Evolutionary conservation across 2,113 vertebrate species (phyloP).

Genomic region (Rhizomys pruinosus): DNA sequence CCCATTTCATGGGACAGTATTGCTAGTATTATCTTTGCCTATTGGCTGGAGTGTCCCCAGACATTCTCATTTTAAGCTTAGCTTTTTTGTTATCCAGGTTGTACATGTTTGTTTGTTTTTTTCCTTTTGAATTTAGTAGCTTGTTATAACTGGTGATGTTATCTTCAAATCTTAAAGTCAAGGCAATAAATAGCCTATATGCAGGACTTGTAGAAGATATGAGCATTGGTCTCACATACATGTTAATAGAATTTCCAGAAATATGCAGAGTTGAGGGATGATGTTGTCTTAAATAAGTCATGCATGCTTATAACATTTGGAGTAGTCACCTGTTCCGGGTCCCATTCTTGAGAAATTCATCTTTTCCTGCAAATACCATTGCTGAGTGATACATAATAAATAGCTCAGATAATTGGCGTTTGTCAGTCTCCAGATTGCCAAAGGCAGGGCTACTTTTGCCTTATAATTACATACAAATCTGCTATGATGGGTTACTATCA

Average conservation of each 20-base stretch:
- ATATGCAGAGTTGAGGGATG: background rate
- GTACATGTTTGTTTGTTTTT: background rate
- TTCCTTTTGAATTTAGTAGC: constrained; percentile 13
- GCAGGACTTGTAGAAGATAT: background rate
- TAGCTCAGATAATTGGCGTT: background rate
- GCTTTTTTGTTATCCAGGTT: constrained; percentile 4
- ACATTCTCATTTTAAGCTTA: background rate
- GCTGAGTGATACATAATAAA: background rate
- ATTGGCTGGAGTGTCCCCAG: too few relatives aligned
- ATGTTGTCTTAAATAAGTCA: background rate
- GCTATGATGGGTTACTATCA: background rate
- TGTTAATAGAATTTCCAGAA: background rate
- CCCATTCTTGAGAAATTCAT: constrained; percentile 19
- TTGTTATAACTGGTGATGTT: background rate
- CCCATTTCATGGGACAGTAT: background rate
- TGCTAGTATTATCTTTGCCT: background rate
- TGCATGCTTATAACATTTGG: constrained; percentile 36
- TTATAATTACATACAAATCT: background rate
- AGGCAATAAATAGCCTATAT: background rate
- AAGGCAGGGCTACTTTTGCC: constrained; percentile 45
- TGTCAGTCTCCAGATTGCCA: constrained; percentile 6
- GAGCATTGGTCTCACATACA: background rate
- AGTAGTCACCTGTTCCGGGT: background rate
- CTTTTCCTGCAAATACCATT: background rate
- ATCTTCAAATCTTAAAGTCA: constrained; percentile 43